Conservation (phyloP, 2,888 invertebrate genomes). For the Diaprepes abbreviatus region DNA sequence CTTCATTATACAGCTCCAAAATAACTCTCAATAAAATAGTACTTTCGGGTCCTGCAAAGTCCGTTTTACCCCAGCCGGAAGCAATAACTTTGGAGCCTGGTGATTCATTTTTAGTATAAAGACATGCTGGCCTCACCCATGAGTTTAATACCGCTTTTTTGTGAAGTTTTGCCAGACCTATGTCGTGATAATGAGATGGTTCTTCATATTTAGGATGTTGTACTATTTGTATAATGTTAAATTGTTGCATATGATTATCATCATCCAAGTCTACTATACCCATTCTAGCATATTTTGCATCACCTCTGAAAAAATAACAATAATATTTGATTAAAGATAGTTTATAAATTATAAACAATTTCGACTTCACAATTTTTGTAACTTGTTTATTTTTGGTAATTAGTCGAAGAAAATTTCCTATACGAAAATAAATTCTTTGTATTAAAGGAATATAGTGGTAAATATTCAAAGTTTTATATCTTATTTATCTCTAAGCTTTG, state of each 20-base stretch:
- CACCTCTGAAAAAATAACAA: slow-evolving; percentile 47
- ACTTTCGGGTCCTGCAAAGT: slow-evolving; percentile 59
- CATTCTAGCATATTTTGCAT: slow-evolving; percentile 51
- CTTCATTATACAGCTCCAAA: slow-evolving; percentile 63
- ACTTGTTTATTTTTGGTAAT: no score
- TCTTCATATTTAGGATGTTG: slow-evolving; percentile 65
- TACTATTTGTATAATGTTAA: slow-evolving; percentile 57
- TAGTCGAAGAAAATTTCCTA: no score
- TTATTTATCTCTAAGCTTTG: no score
- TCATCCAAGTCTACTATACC: slow-evolving; percentile 68
- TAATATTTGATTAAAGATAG: no score
- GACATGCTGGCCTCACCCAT: slow-evolving; percentile 68
- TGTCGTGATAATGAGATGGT: slow-evolving; percentile 68
- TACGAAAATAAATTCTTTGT: no score
- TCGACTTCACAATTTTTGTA: no score
- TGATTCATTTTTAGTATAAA: slow-evolving; percentile 55
- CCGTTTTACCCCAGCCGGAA: slow-evolving; percentile 68
- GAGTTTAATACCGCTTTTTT: slow-evolving; percentile 61
- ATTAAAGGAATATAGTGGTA: no score
- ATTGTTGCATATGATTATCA: slow-evolving; percentile 60
- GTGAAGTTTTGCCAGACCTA: slow-evolving; percentile 68
- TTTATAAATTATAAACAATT: no score
- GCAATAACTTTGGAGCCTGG: slow-evolving; percentile 62
- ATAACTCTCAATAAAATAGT: slow-evolving; percentile 70
- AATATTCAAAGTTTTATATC: no score